Conservation (phyloP, 1,140 invertebrate species). For the Gonioctena quinquepunctata region DNA sequence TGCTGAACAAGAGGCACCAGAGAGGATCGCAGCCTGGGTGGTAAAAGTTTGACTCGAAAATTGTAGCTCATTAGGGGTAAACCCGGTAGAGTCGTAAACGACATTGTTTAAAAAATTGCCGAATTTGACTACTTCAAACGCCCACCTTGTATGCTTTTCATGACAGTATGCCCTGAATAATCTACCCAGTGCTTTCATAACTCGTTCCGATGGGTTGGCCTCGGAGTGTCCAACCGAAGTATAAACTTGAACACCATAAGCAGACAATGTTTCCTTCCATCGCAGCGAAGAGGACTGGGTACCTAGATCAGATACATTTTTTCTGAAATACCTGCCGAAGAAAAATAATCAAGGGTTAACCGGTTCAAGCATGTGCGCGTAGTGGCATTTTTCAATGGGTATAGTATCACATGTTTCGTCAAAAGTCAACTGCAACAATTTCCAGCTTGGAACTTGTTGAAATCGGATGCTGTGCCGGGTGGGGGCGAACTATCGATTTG, state of each 20-base stretch:
- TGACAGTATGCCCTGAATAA: constrained; percentile 12
- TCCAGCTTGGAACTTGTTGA: neutral
- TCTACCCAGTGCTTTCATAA: constrained; percentile 10
- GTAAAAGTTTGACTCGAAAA: neutral
- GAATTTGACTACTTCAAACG: constrained; percentile 8
- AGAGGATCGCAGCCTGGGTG: neutral
- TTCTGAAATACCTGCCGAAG: too few species aligned
- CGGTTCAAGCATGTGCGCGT: neutral
- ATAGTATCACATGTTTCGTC: constrained; percentile 16
- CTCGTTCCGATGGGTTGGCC: constrained; percentile 2
- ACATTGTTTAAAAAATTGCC: constrained; percentile 8
- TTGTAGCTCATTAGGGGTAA: neutral
- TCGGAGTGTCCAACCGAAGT: constrained; percentile 8
- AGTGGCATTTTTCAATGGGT: constrained; percentile 17
- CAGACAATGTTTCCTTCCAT: constrained; percentile 1
- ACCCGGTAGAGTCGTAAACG: constrained; percentile 16
- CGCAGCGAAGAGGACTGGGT: constrained; percentile 5
- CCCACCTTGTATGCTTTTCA: constrained; percentile 17
- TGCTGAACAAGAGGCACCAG: too few species aligned
- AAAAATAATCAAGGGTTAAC: too few species aligned
- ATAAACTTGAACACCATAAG: neutral
- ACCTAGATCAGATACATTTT: too few species aligned
- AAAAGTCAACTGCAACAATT: neutral
- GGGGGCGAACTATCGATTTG: neutral
- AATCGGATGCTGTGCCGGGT: neutral